Evolutionary conservation across 2,888 invertebrate species (phyloP).

Genomic region (Notodonta dromedarius): DNA sequence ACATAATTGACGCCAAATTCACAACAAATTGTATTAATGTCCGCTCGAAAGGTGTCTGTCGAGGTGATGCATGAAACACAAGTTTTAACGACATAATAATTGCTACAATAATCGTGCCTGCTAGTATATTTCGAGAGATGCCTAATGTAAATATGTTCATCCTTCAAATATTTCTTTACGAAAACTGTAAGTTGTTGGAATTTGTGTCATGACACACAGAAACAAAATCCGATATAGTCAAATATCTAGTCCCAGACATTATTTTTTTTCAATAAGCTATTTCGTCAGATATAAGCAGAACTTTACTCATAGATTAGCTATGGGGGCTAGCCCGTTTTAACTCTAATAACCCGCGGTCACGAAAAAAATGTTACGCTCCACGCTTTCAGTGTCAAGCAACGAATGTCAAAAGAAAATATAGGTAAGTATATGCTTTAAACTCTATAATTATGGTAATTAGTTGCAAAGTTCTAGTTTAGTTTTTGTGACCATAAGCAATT

Average conservation of each 20-base stretch:
- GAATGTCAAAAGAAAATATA: too few species aligned
- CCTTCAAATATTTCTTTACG: conserved; percentile 38
- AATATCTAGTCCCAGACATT: conserved; percentile 78
- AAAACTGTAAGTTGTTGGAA: conserved; percentile 34
- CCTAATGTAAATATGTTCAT: conserved; percentile 37
- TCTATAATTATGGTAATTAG: too few species aligned
- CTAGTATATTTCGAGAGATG: conserved; percentile 31
- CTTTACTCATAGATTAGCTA: conserved; percentile 61
- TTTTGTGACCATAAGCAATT: too few species aligned
- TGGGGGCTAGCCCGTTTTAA: conserved; percentile 45
- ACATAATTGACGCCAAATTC: conserved; percentile 37
- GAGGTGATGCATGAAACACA: background rate
- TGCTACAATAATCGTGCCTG: conserved; percentile 34
- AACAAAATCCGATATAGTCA: conserved; percentile 75
- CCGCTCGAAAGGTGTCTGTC: background rate
- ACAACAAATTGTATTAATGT: conserved; percentile 25
- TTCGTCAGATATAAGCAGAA: conserved; percentile 60
- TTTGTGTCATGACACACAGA: conserved; percentile 50
- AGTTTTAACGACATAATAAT: background rate
- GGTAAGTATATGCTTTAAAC: too few species aligned
- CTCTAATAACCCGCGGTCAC: background rate
- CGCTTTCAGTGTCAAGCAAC: too few species aligned
- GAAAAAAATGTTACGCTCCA: too few species aligned
- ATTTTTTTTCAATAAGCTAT: conserved; percentile 63
- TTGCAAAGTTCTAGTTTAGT: too few species aligned